These are phyloP conservation scores for Machimus atricapillus DNA, from an alignment of 2,888 invertebrate species.

Conservation along the genomic window DNA sequence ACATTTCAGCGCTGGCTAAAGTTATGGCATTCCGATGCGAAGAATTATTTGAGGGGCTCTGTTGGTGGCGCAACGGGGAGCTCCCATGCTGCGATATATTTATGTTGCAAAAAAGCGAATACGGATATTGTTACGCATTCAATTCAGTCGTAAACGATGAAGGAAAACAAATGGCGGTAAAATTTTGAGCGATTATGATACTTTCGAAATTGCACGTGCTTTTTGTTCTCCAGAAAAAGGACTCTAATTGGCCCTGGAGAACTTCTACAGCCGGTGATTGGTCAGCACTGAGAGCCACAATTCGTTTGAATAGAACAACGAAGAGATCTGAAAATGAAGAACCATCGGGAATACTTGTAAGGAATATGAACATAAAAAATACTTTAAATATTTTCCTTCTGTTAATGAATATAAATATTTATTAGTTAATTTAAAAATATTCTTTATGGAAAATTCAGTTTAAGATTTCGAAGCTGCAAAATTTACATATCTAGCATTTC, in stretches of 20 bases:
- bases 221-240: conserved; percentile 1
- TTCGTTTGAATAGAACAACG: not conserved
- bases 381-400: no score
- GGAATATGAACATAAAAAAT: not conserved
- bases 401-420: no score
- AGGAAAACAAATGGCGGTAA: conserved; percentile 44
- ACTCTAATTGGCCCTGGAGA: conserved; percentile 46
- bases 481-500: not conserved
- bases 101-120: conserved; percentile 61
- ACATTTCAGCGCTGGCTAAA: conserved; percentile 51
- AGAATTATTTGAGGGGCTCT: conserved; percentile 56
- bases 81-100: conserved; percentile 63
- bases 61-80: conserved; percentile 60
- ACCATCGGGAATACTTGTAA: conserved; percentile 44
- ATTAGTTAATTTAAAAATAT: no score
- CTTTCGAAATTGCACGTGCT: conserved; percentile 49
- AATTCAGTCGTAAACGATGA: conserved; percentile 60
- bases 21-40: conserved; percentile 56
- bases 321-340: not conserved
- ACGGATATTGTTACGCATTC: conserved; percentile 63
- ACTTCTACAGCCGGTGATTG: conserved; percentile 49
- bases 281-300: conserved; percentile 47
- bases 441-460: no score
- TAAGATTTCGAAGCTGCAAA: no score
- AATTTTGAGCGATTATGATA: conserved; percentile 52